Base-by-base conservation (phyloP, 2,888 invertebrate species). In the Trachelus troglodyta region DNA sequence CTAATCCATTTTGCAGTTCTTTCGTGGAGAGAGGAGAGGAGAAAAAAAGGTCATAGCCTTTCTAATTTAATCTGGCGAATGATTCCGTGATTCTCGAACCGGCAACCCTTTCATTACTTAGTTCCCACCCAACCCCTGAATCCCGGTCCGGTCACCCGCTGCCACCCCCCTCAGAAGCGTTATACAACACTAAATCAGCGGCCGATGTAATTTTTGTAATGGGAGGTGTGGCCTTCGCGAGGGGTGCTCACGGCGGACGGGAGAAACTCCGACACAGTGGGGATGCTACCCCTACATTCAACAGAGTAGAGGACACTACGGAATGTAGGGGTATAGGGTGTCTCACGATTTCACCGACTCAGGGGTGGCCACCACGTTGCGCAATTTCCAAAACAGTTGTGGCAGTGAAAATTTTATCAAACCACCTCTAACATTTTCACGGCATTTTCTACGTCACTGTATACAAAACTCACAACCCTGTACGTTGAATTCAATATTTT, bases 61-160 rank as follows among this genome's bases (percentile, higher is more conserved):
- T 91, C 90, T 91, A 91, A 91, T 91, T 91, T 90, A 91, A 91
- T 91, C 91, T 90, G 89, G 89, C 89, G 90, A 91, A 91, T 91
- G 91, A 91, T 91, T 91, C 89, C 91, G 91, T 90, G 91, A 91
- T 91, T 91, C 91, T 87, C 87, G 87, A 87, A 87, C 87, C 85
- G 85, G 86, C 90, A 91, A 91, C 91, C 91, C 91, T 91, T 90
- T 91, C 91, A 91, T 91, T 91, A 91, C 91, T 91, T 91, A 91
- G 88, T 89, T 87, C 86, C 86, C 87, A 86, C 84, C 86, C 81
- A 81, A 75, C 80, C 71, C 76, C 69, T 76, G 23, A 2, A 23
- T 76, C 77, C 80, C 77, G 77, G 76, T 73, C 77, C 80, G 81
- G 71, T 80, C 83, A 79, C 81, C 80, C 79, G 76, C 79, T 79